Conservation (phyloP, 2,888 invertebrate species). For the Lysandra bellargus region DNA sequence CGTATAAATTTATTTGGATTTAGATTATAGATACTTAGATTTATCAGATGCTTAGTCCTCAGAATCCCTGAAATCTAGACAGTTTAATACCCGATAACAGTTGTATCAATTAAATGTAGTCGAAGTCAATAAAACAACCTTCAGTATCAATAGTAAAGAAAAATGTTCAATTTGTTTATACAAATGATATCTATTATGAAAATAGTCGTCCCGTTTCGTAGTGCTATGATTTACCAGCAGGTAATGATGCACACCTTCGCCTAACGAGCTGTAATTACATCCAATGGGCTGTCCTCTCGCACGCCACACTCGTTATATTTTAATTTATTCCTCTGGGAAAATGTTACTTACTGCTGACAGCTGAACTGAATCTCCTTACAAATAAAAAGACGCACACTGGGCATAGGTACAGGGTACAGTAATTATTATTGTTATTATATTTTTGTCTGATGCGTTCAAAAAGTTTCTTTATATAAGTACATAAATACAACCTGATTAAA, state of each 20-base stretch:
- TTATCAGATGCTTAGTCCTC: no score
- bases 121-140: neutral
- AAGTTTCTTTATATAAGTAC: no score
- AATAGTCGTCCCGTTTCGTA: neutral
- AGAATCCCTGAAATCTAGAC: neutral
- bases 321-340: slow-evolving; percentile 9
- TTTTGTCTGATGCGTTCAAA: neutral
- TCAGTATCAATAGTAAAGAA: neutral
- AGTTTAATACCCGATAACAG: neutral
- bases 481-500: no score
- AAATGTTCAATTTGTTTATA: neutral
- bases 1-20: no score
- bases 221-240: neutral
- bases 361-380: neutral
- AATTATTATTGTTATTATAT: neutral
- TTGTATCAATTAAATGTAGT: neutral
- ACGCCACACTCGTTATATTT: slow-evolving; percentile 2
- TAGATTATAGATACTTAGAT: no score
- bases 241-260: neutral
- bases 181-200: neutral
- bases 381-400: neutral
- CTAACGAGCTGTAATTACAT: slow-evolving; percentile 17
- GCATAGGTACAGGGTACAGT: no score
- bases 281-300: slow-evolving; percentile 10
- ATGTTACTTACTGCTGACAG: neutral